Conservation (phyloP, 1,140 invertebrate species). For the Teleogryllus occipitalis region DNA sequence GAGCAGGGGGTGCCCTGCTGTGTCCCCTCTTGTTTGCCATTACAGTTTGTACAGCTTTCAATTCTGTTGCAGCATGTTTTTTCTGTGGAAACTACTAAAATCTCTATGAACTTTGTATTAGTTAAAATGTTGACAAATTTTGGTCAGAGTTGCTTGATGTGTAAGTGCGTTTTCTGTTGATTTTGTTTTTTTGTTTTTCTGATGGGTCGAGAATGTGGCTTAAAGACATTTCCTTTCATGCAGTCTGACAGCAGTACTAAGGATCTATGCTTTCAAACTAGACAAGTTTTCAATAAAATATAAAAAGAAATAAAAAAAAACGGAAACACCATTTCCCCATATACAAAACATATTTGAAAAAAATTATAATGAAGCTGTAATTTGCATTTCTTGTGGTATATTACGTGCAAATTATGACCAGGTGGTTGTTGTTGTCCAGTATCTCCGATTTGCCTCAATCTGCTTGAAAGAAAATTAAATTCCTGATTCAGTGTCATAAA, state of each 20-base stretch:
- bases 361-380: not conserved
- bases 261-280: slow-evolving; percentile 6
- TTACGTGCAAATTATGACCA: not conserved
- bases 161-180: not conserved
- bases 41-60: not conserved
- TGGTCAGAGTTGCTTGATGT: not conserved
- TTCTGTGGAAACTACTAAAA: not conserved
- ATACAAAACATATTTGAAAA: slow-evolving; percentile 1
- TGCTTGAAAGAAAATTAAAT: not conserved
- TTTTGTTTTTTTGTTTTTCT: not conserved
- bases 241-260: not conserved
- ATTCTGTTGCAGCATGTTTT: not conserved
- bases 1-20: not conserved
- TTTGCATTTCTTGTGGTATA: slow-evolving; percentile 11
- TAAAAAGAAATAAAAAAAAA: not conserved
- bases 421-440: not conserved
- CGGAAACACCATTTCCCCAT: not conserved
- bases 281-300: not conserved
- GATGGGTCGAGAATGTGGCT: not conserved
- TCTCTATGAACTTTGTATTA: not conserved
- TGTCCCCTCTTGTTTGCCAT: not conserved
- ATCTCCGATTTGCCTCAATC: not conserved
- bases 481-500: not conserved
- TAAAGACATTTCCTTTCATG: slow-evolving; percentile 7
- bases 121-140: not conserved